A percentile compares a stretch with the other conserved stretches of the same genome.
These are phyloP conservation scores for Brachypterus glaber DNA, from an alignment of 2,888 invertebrate genomes.

Conservation along the genomic window DNA sequence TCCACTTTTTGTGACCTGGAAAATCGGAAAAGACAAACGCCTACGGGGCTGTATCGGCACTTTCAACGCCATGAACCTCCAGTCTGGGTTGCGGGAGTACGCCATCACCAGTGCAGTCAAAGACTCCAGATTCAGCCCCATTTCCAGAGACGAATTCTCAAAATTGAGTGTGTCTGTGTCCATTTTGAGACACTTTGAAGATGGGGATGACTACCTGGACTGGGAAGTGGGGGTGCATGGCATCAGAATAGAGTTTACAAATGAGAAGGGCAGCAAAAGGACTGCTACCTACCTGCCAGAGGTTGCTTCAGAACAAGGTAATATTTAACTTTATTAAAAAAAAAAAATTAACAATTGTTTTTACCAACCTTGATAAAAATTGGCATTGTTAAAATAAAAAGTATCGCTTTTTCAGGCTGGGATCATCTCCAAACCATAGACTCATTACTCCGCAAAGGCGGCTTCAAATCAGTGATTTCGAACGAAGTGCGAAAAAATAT, in stretches of 20 bases:
- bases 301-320: slow-evolving; percentile 96
- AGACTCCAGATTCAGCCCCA: slow-evolving; percentile 94
- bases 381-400: no score
- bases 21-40: slow-evolving; percentile 90
- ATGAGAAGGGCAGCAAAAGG: slow-evolving; percentile 85
- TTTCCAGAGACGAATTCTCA: slow-evolving; percentile 86
- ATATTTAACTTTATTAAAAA: slow-evolving; percentile 1
- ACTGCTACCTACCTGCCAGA: slow-evolving; percentile 98
- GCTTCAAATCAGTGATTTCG: slow-evolving; percentile 87
- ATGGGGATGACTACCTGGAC: slow-evolving; percentile 88
- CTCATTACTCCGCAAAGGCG: slow-evolving; percentile 92
- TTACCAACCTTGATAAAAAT: no score
- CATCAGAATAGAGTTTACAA: slow-evolving; percentile 94
- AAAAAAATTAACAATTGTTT: background rate
- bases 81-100: slow-evolving; percentile 90
- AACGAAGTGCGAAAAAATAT: slow-evolving; percentile 79
- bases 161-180: slow-evolving; percentile 92
- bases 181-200: slow-evolving; percentile 92
- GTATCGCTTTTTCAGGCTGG: slow-evolving; percentile 89
- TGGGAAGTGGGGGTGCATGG: slow-evolving; percentile 98
- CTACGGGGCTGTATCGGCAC: slow-evolving; percentile 98
- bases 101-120: slow-evolving; percentile 96
- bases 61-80: slow-evolving; percentile 93
- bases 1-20: slow-evolving; percentile 99
- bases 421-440: slow-evolving; percentile 98